These are phyloP conservation scores for Threskiornis aethiopicus DNA, from an alignment of 2,797 vertebrate genomes.

Conservation along the genomic window DNA sequence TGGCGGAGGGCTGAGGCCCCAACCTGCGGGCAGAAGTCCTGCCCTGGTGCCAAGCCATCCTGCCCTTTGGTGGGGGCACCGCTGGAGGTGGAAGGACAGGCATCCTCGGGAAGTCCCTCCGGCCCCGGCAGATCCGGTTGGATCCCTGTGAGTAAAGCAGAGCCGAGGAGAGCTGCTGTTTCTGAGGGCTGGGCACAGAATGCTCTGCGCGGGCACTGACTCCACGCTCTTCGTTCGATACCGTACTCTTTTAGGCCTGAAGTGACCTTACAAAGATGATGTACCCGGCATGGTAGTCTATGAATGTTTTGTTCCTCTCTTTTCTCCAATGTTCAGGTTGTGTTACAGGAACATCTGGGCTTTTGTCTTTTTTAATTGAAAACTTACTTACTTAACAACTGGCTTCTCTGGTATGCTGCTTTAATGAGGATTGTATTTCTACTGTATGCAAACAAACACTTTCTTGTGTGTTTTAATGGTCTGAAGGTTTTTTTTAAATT, in stretches of 20 bases:
- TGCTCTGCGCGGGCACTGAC: not conserved
- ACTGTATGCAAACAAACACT: slow-evolving; percentile 32
- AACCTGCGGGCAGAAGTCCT: not conserved
- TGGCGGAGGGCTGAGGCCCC: not conserved
- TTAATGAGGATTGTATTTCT: slow-evolving; percentile 58
- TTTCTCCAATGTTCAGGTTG: slow-evolving; percentile 1
- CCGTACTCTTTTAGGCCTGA: slow-evolving; percentile 47
- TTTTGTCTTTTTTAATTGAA: slow-evolving; percentile 50
- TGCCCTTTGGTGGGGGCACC: not conserved
- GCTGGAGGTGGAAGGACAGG: not conserved
- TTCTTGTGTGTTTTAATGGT: slow-evolving; percentile 34
- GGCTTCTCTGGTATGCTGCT: slow-evolving; percentile 23
- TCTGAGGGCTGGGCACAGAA: not conserved
- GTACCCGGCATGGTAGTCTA: slow-evolving; percentile 11
- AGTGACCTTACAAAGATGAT: slow-evolving; percentile 69
- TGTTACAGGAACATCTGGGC: slow-evolving; percentile 33
- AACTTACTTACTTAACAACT: not conserved
- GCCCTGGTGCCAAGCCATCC: not conserved
- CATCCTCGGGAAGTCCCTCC: not conserved
- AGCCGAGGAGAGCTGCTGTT: not conserved
- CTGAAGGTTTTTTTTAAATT: not conserved
- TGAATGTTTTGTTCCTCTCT: slow-evolving; percentile 54
- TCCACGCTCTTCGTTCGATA: not conserved
- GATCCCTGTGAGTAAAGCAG: not conserved
- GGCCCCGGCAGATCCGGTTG: not conserved